A percentile compares a stretch with the other conserved stretches of the same genome.
Evolutionary conservation across 2,888 invertebrate species (phyloP).

Genomic region (Minunthozetes semirufus): DNA sequence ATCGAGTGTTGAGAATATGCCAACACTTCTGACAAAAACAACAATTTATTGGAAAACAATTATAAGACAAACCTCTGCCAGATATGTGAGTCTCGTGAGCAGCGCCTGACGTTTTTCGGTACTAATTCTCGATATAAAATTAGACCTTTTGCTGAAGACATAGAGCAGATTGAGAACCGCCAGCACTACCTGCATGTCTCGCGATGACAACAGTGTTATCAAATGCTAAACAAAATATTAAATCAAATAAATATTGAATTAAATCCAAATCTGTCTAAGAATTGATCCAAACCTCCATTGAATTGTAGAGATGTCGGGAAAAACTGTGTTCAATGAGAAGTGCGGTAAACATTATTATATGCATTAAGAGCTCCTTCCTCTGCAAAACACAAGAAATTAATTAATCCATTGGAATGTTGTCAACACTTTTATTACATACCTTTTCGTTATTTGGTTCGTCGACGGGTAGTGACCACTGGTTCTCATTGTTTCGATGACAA

Average conservation of each 20-base stretch:
- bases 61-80: slow-evolving; percentile 62
- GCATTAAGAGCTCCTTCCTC: slow-evolving; percentile 64
- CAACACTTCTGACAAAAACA: background rate
- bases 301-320: slow-evolving; percentile 75
- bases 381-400: slow-evolving; percentile 46
- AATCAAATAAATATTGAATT: background rate
- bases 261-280: background rate
- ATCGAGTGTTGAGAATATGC: background rate
- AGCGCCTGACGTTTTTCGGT: slow-evolving; percentile 61
- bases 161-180: slow-evolving; percentile 75
- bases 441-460: slow-evolving; percentile 60
- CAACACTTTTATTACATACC: slow-evolving; percentile 45
- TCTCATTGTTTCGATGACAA: slow-evolving; percentile 57
- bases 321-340: slow-evolving; percentile 78
- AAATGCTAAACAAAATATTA: slow-evolving; percentile 54
- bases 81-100: slow-evolving; percentile 63
- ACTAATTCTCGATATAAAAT: slow-evolving; percentile 70
- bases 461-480: slow-evolving; percentile 65
- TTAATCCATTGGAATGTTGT: background rate
- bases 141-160: slow-evolving; percentile 80
- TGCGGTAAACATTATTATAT: slow-evolving; percentile 72
- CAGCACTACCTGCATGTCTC: slow-evolving; percentile 73
- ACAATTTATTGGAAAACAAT: background rate
- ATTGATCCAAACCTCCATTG: slow-evolving; percentile 57
- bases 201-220: slow-evolving; percentile 65